Conservation (phyloP, 2,113 vertebrate species). For the Emydura subglobosa region DNA sequence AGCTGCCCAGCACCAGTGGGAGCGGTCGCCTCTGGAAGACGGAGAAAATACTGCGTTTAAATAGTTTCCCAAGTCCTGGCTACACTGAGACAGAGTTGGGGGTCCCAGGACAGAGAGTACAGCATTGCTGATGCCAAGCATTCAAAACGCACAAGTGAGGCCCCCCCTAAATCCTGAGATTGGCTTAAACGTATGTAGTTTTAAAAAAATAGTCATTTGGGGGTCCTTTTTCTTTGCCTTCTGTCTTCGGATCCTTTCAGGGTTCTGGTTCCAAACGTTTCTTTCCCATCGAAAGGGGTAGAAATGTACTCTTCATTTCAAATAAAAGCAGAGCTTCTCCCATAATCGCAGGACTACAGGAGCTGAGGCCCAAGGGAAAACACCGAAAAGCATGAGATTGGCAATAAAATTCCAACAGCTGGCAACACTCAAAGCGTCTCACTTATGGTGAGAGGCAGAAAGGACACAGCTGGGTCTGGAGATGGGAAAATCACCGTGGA, state of each 20-base stretch:
- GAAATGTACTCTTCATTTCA: not conserved
- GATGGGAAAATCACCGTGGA: no score
- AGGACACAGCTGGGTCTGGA: no score
- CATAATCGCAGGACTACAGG: not conserved
- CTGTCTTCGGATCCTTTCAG: not conserved
- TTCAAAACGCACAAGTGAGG: not conserved
- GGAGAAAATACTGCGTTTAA: not conserved
- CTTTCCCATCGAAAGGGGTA: not conserved
- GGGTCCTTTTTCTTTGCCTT: not conserved
- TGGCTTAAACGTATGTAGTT: not conserved
- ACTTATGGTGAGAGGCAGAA: not conserved
- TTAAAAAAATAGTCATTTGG: not conserved
- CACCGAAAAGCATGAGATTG: not conserved
- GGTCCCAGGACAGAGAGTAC: not conserved
- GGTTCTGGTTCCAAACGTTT: not conserved
- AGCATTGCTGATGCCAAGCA: not conserved
- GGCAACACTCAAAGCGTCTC: rapidly evolving
- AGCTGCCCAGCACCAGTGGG: not conserved
- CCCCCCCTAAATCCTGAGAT: not conserved
- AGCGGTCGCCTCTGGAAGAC: not conserved
- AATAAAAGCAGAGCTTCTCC: not conserved
- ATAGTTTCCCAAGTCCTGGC: not conserved
- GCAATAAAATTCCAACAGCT: not conserved
- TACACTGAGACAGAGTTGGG: not conserved
- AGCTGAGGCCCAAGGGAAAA: not conserved